A percentile compares a stretch with the other conserved stretches of the same genome.
phyloP scores from a whole-genome alignment of 2,888 invertebrate species.

The Limenitis arthemis region DNA sequence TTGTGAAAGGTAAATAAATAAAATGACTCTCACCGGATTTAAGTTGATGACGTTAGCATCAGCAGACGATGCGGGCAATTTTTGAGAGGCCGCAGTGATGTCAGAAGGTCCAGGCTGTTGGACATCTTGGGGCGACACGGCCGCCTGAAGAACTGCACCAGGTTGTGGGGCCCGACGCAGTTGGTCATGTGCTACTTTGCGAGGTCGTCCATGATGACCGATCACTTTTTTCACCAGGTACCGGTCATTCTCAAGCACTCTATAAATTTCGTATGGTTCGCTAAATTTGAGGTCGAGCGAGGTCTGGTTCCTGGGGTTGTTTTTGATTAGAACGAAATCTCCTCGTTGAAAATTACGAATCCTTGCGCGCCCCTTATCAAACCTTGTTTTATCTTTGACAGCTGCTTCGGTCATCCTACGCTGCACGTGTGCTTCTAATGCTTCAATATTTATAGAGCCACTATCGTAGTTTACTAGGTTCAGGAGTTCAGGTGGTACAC shows the following conservation, averaged over 20 bases:
- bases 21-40: no score
- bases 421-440: slow-evolving; percentile 3
- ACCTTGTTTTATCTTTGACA: slow-evolving; percentile 12
- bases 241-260: slow-evolving; percentile 23
- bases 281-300: slow-evolving; percentile 23
- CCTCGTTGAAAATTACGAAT: slow-evolving; percentile 14
- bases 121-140: slow-evolving; percentile 14
- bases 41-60: no score
- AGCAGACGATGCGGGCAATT: no score
- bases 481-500: slow-evolving; percentile 21
- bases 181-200: slow-evolving; percentile 26
- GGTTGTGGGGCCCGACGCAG: slow-evolving; percentile 24
- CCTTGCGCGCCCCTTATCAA: slow-evolving; percentile 23
- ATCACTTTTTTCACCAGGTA: slow-evolving; percentile 22
- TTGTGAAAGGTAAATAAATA: no score
- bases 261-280: slow-evolving; percentile 20
- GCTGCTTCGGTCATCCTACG: slow-evolving; percentile 21
- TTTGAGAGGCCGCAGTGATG: not conserved
- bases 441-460: not conserved
- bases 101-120: not conserved
- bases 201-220: slow-evolving; percentile 22
- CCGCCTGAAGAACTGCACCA: slow-evolving; percentile 13
- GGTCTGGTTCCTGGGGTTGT: slow-evolving; percentile 25
- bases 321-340: slow-evolving; percentile 22
- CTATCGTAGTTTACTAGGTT: slow-evolving; percentile 3